Conservation (phyloP, 2,888 invertebrate species). For the Hyppa rectilinea region DNA sequence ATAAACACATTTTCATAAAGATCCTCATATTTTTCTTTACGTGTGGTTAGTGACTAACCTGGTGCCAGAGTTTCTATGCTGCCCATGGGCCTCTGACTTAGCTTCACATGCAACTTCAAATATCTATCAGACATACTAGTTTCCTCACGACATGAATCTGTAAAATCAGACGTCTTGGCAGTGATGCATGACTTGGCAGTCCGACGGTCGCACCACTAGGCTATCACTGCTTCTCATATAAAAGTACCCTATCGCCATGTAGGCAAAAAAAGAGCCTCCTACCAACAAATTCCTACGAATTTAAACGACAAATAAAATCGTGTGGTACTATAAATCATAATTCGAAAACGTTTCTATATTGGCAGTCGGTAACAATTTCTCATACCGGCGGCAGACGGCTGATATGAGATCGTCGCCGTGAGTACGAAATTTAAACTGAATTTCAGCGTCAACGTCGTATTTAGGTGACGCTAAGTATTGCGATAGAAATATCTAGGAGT, state of each 20-base stretch:
- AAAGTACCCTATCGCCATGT: neutral
- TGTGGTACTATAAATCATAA: constrained; percentile 38
- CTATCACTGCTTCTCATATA: too few relatives aligned
- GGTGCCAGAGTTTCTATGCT: too few relatives aligned
- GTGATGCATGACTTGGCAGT: too few relatives aligned
- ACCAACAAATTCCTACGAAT: neutral
- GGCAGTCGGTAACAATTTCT: constrained; percentile 50
- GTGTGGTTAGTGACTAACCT: too few relatives aligned
- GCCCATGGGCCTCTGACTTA: too few relatives aligned
- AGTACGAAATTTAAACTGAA: constrained; percentile 41
- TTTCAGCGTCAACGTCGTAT: constrained; percentile 36
- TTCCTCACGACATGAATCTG: too few relatives aligned
- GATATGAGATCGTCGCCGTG: constrained; percentile 36
- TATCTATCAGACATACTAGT: too few relatives aligned
- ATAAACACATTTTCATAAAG: too few relatives aligned
- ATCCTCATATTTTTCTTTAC: too few relatives aligned
- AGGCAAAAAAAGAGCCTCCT: neutral
- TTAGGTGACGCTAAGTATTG: constrained; percentile 23
- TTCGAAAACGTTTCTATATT: constrained; percentile 57
- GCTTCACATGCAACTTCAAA: too few relatives aligned
- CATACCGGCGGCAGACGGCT: constrained; percentile 32
- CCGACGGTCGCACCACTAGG: too few relatives aligned
- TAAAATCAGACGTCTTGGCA: too few relatives aligned
- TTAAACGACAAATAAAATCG: constrained; percentile 17
- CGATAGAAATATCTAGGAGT: constrained; percentile 4